Evolutionary conservation across 2,797 vertebrate genomes (phyloP), one percentile per base, ranked within the genome.

Genomic region (Sebastes iracundus): DNA sequence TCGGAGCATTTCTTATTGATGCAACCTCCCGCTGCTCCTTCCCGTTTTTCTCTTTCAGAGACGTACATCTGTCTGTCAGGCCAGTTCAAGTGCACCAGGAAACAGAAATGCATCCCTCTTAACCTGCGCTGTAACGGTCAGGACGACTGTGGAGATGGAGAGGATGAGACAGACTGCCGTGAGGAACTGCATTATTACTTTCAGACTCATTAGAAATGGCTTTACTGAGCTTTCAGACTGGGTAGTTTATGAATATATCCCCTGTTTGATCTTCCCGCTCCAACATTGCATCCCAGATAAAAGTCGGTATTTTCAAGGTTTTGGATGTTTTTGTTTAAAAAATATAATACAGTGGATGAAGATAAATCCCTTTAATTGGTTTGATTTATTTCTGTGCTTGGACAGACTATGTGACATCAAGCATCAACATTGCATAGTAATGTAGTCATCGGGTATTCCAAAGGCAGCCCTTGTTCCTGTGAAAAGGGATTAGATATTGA

Each of bases 161-260:
- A 99, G 90, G 99, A 99, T 38, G 99, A 99, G 93, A 97, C 94
- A 12, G 98, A 99, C 84, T 99, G 99, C 77, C 98, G 99, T 99
- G 95, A 99, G 98, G 91, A 38, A 72, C 76, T 16, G 64, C 35
- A 4, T 60, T 55, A 66, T 62, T 77, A 74, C 49, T 32, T 70
- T 62, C 42, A 62, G 35, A 33, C 63, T 77, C 22, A 80, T 67
- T 77, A 66, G n/a, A 74, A 82, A 62, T 66, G 53, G 42, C 69
- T 80, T 84, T 28, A 25, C 22, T n/a, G 65, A 42, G 49, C 35
- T 72, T 46, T 77, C 49, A 64, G 16, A 60, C 11, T 1, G 3
- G 14, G 14, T 13, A 20, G 59, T 71, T 49, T 42, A n/a, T 69
- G 38, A 32, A 38, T 20, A 46, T 46, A 63, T 80, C 22, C 11